Percentiles rank a stretch among this genome's conserved stretches.
These are phyloP conservation scores for Strigops habroptila DNA, from an alignment of 2,113 vertebrate genomes.

Conservation along the genomic window DNA sequence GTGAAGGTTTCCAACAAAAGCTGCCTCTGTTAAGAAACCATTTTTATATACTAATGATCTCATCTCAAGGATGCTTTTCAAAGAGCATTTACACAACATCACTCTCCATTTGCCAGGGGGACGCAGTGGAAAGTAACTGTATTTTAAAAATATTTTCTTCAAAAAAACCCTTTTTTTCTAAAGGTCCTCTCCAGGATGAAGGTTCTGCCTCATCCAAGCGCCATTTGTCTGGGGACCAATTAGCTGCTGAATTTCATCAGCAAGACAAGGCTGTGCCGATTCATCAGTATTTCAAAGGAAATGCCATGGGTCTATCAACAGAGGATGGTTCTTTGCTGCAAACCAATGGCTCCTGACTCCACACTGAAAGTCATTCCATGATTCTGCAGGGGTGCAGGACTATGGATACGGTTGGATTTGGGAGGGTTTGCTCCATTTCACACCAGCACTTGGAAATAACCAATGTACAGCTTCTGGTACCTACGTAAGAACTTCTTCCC, in stretches of 20 bases:
- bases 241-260: neutral
- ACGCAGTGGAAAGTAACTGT: neutral
- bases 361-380: neutral
- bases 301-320: fast-evolving
- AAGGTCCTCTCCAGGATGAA: neutral
- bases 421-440: neutral
- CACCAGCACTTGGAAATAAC: neutral
- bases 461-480: fast-evolving
- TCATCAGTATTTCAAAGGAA: neutral
- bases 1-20: neutral
- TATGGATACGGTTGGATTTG: fast-evolving
- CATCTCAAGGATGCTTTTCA: neutral
- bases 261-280: fast-evolving
- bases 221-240: neutral
- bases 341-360: neutral
- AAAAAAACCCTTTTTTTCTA: neutral
- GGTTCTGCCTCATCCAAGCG: neutral
- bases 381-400: neutral
- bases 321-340: neutral
- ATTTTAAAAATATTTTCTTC: neutral
- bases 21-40: neutral
- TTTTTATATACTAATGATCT: neutral
- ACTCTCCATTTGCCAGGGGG: neutral
- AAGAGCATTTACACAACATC: neutral
- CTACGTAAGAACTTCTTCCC: neutral